phyloP scores from a whole-genome alignment of 2,113 vertebrate species.

The Candoia aspera region DNA sequence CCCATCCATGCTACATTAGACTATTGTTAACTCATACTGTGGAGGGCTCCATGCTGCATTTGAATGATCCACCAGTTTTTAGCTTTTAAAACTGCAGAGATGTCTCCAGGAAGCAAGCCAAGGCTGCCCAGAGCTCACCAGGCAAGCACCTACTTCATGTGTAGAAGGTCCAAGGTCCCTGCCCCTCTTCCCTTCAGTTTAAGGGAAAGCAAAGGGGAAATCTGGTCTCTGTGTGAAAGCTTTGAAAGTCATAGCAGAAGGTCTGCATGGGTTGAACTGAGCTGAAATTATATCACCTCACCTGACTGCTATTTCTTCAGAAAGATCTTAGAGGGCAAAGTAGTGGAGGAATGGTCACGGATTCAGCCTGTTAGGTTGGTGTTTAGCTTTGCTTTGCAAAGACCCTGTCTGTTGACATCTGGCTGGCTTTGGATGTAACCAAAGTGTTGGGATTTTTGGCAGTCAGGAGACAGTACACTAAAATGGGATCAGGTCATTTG shows the following conservation, averaged over 20 bases:
- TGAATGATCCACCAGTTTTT: not conserved
- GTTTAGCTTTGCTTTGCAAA: not conserved
- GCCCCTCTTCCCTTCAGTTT: not conserved
- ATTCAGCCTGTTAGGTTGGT: not conserved
- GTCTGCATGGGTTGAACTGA: not conserved
- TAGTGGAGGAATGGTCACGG: not conserved
- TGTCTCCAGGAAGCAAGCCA: not conserved
- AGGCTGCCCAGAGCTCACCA: not conserved
- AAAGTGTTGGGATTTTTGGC: not conserved
- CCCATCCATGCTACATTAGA: not conserved
- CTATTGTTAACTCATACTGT: not conserved
- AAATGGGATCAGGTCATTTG: not conserved
- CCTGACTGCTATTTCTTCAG: not conserved
- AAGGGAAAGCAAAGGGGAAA: not conserved
- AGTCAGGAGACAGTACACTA: not conserved
- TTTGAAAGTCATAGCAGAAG: not conserved
- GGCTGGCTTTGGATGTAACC: not conserved
- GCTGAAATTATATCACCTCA: not conserved
- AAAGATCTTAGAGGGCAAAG: not conserved
- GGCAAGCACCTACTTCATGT: not conserved
- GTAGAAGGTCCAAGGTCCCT: not conserved
- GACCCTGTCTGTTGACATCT: not conserved
- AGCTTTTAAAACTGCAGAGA: not conserved
- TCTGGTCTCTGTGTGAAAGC: not conserved
- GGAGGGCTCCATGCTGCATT: not conserved